phyloP scores from a whole-genome alignment of 2,888 invertebrate genomes.

The Bellardia pandia region DNA sequence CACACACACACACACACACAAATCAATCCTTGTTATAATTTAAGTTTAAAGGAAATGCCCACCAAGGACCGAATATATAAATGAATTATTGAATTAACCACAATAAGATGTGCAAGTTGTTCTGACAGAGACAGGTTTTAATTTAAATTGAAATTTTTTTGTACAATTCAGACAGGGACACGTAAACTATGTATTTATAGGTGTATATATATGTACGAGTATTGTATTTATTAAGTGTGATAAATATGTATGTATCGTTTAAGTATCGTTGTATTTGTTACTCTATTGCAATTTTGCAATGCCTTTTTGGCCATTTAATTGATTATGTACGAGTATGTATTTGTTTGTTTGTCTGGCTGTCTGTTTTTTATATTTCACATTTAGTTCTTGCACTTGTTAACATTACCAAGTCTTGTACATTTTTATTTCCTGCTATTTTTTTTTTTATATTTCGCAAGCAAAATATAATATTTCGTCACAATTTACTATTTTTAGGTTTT shows the following conservation, averaged over 20 bases:
- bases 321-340: conserved; percentile 2
- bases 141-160: conserved; percentile 64
- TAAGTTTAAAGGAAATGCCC: conserved; percentile 13
- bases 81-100: conserved; percentile 6
- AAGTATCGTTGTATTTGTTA: neutral
- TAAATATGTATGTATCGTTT: neutral
- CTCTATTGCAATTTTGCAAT: conserved; percentile 1
- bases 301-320: conserved; percentile 19
- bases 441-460: neutral
- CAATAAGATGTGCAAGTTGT: conserved; percentile 6
- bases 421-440: neutral
- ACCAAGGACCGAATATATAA: neutral
- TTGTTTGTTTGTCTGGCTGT: neutral
- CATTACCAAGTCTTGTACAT: neutral
- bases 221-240: neutral
- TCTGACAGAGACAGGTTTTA: conserved; percentile 45
- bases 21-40: neutral
- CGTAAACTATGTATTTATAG: conserved; percentile 7
- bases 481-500: conserved; percentile 13
- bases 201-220: neutral
- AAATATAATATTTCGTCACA: conserved; percentile 32
- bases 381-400: conserved; percentile 28
- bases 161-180: neutral
- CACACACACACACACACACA: neutral
- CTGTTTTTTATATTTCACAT: conserved; percentile 3